Evolutionary conservation across 2,888 invertebrate genomes (phyloP).

Genomic region (Incurvaria masculella): DNA sequence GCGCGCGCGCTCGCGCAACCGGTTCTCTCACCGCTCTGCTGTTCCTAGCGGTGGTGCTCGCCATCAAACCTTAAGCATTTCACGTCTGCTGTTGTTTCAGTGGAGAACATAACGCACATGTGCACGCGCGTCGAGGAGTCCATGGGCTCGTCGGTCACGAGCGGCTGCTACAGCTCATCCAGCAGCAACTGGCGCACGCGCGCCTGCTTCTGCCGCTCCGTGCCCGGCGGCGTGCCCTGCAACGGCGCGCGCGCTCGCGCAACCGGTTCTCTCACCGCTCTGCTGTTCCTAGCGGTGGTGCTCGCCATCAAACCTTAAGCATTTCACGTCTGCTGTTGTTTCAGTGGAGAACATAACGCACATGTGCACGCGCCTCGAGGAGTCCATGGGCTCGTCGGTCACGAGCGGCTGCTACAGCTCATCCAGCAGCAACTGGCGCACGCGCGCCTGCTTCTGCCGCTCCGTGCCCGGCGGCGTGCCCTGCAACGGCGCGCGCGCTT

Average conservation of each 20-base stretch:
- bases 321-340: too few relatives aligned
- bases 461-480: constrained; percentile 35
- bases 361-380: constrained; percentile 63
- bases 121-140: constrained; percentile 60
- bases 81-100: too few relatives aligned
- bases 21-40: constrained; percentile 10
- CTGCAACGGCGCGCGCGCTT: constrained; percentile 24
- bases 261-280: constrained; percentile 15
- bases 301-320: too few relatives aligned
- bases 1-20: constrained; percentile 14
- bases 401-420: constrained; percentile 60
- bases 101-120: constrained; percentile 67
- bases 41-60: background rate
- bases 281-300: background rate
- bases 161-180: constrained; percentile 57
- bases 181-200: constrained; percentile 35
- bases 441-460: constrained; percentile 40
- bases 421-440: constrained; percentile 33
- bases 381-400: constrained; percentile 38
- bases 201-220: constrained; percentile 41
- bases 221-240: constrained; percentile 38
- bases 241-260: constrained; percentile 19
- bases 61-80: too few relatives aligned
- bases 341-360: constrained; percentile 67
- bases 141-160: constrained; percentile 41